Base-by-base conservation (phyloP, 2,113 vertebrate genomes). In the Ibidorhyncha struthersii region DNA sequence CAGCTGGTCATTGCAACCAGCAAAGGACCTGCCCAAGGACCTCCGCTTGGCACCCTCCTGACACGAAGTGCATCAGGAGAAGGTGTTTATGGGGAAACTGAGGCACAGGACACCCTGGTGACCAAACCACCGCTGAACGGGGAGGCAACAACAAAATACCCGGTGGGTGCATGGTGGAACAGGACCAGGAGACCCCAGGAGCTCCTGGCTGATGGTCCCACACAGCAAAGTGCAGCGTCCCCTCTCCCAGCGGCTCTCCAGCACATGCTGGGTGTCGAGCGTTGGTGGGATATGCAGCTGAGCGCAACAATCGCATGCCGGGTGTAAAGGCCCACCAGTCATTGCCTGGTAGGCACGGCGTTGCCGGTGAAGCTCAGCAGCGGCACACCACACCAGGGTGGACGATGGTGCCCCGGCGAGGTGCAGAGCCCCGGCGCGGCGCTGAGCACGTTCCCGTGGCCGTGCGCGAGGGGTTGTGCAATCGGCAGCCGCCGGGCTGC, bases 401-500 rank as follows among this genome's bases (percentile, higher is more conserved):
- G 47, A 9, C 22, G 45, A 45, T 19, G 49, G 22, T 23, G 49
- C 49, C 22, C 10, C 49, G 6, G 8, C 8, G 21, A 90, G 78
- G 32, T 6, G 72, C 32, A 18, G 82, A 50, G 34, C 56, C 25
- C 52, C 5, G 10, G 47, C 18, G 3, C 10, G 12, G 13, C 40
- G 16, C 67, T 0, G 53, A 56, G 70, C 25, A 5, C 49, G 29
- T 92, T 89, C 89, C 88, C 0, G 89, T 4, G 62, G 69, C 96
- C 47, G 6, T 8, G 79, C 27, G 30, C 4, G 55, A 17, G 65
- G 41, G 52, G 89, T 96, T 97, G 96, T 91, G 96, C 97, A 97
- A 97, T 62, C 71, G 22, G 27, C 21, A 84, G 91, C 87, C 96
- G 98, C 97, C 55, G 40, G 86, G 91, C 87, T 97, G 98, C 97